Evolutionary conservation across 1,140 invertebrate genomes (phyloP).

Genomic region (Monomorium pharaonis): DNA sequence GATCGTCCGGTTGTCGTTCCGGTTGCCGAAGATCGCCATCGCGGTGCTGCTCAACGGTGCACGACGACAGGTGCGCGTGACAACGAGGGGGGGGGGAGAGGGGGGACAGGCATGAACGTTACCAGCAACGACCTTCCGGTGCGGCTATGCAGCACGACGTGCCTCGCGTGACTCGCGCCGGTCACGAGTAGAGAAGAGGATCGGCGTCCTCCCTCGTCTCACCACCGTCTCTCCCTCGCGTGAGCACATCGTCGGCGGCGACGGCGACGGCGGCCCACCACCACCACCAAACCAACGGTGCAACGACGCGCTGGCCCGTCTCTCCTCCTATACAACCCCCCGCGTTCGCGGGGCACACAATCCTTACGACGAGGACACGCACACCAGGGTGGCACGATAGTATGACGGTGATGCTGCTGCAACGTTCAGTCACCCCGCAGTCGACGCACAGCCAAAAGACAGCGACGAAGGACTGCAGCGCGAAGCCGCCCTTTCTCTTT

Average conservation of each 20-base stretch:
- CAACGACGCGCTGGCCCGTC: constrained; percentile 18
- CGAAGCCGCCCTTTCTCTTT: constrained; percentile 80
- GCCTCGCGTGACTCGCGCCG: constrained; percentile 64
- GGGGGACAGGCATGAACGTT: background rate
- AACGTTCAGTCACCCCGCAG: constrained; percentile 84
- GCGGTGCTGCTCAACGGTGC: background rate
- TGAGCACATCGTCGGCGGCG: constrained; percentile 6
- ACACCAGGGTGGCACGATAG: constrained; percentile 81
- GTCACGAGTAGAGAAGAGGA: constrained; percentile 47
- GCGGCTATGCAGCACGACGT: constrained; percentile 26
- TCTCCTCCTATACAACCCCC: constrained; percentile 30
- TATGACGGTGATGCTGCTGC: constrained; percentile 86
- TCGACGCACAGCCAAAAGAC: constrained; percentile 83
- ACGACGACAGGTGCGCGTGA: constrained; percentile 5
- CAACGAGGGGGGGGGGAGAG: background rate
- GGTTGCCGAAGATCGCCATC: background rate
- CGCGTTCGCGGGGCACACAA: constrained; percentile 37
- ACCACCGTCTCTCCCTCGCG: constrained; percentile 9
- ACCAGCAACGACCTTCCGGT: constrained; percentile 33
- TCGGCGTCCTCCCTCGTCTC: background rate
- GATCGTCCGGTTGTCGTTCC: background rate
- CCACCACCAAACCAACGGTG: constrained; percentile 19
- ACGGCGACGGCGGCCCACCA: too few species aligned
- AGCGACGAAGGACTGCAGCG: constrained; percentile 79
- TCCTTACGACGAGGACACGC: constrained; percentile 72